Base-by-base conservation (phyloP, 2,113 vertebrate species). In the Erinaceus europaeus region DNA sequence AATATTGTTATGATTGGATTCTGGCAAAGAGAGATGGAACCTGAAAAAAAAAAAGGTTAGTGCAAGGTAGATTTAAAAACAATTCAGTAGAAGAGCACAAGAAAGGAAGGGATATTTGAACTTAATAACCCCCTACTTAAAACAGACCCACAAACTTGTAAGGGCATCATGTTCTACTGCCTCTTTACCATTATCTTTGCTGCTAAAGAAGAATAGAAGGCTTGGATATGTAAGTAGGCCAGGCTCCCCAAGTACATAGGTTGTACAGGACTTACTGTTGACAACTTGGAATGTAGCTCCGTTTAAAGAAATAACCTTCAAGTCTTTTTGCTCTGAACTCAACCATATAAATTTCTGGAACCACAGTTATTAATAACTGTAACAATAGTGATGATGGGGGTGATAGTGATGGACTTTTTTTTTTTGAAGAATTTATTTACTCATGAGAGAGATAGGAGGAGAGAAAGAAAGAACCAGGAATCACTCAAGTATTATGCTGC, bases 1-100 rank as follows among this genome's bases (percentile, higher is more conserved):
- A 65, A 80, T 91, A 53, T 85, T 94, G 11, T 40, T 74, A 61
- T 32, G 88, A 73, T 11, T 82, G 36, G 94, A 90, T 21, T 88
- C 89, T 23, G 95, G 71, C 57, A 95, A 25, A 80, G 91, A 92
- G 23, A 97, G 93, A 9, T 86, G 95, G 73, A 97, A 92, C 73
- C 95, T 97, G 78, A 92, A 92, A 69, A 92, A 79, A 61, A 77
- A 48, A 55, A 10, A 55, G 23, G 53, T 15, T 15, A 25, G 23
- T 50, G 48, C 17, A 50, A 50, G 48, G 13, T 8, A 69, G 46
- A 94, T 73, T 80, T 59, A 44, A 38, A 21, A 93, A 73, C 3
- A 36, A n/a, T 8, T 52, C 46, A 15, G 32, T 4, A 44, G 27
- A 79, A 61, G 82, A 11, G 25, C 38, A 42, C 23, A 38, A 80